Base-by-base conservation (phyloP, 1,140 invertebrate species). In the Eriosoma lanigerum region DNA sequence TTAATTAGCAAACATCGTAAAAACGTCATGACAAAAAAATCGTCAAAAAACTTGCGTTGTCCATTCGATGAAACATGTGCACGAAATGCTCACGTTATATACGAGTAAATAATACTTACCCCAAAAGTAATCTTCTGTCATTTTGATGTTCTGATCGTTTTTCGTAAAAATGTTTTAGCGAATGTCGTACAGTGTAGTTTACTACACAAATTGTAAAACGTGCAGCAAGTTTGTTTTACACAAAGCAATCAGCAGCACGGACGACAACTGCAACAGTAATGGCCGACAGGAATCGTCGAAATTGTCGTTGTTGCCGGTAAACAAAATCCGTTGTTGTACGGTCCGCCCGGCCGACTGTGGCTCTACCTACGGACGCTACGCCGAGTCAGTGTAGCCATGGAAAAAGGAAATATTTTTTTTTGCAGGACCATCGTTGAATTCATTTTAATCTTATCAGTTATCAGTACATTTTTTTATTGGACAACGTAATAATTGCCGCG, bases 41-140 rank as follows among this genome's bases (percentile, higher is more conserved):
- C 46, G 15, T n/a, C n/a, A n/a, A n/a, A n/a, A n/a, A n/a, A n/a
- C n/a, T 8, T 4, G 8, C 32, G 32, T 38, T 38, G 32, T 38
- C 8, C 8, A 38, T 38, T 38, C 3, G 3, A 38, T 38, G 8
- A 1, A 80, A 56, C 60, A 26, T 60, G 58, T 29, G 24, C 5
- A 60, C 0, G 60, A n/a, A 52, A 52, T 5, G 3, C 19, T 9
- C n/a, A 24, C 19, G 64, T 44, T 12, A 19, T 68, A 10, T 24
- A 24, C 54, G 19, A 2, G 64, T 13, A 3, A 54, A 52, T 8
- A 1, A 81, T 78, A 83, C 81, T 83, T 82, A 84, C 84, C 84
- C 83, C 83, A 84, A 73, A 84, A 84, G 60, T 84, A 84, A 58
- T 84, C 84, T 83, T 84, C 84, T 62, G 84, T 84, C 84, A 84